Base-by-base conservation (phyloP, 35 echinoderm and acorn worm genomes). In the Diadema setosum region DNA sequence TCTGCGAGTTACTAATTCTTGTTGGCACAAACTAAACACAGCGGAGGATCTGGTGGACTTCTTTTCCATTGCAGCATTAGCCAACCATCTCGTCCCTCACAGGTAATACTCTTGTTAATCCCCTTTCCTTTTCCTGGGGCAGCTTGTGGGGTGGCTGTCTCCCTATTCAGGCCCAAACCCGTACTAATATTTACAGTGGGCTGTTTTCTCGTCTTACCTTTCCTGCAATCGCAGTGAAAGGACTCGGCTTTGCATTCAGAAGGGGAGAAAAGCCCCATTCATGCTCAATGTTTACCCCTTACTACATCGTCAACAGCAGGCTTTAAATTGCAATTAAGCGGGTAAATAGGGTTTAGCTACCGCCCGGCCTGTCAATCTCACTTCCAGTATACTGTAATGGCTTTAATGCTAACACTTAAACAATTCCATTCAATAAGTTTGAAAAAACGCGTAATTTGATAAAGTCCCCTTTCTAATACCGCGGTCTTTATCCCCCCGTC, bases 311-410 rank as follows among this genome's bases (percentile, higher is more conserved):
- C 33, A 78, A 78, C 73, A 78, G 21, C 35, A 21, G 39, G 73
- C 73, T 78, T 78, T 78, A 78, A 78, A 78, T 78, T 78, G 73
- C 73, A 78, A 78, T 78, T 78, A 78, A 78, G 73, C 73, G 33
- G 73, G 73, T 78, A 78, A 78, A 78, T 78, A 78, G 73, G 73
- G 33, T 26, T 78, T 78, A 78, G 73, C 73, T 78, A 78, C 73
- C n/a, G 37, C 3, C 73, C 2, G 29, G 44, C 35, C 73, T 78
- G 73, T 44, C 73, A 78, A 78, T 78, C 73, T 78, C 40, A 5
- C 24, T n/a, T 11, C 37, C 40, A 41, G 25, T 78, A 78, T 78
- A 78, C 63, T 33, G 63, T 67, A 67, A 67, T 67, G 63, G 63
- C 63, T 67, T 67, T n/a, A 67, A 18, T n/a, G 30, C 27, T 8